Evolutionary conservation across 1,140 invertebrate genomes (phyloP).

Genomic region (Zelostemma sp.): DNA sequence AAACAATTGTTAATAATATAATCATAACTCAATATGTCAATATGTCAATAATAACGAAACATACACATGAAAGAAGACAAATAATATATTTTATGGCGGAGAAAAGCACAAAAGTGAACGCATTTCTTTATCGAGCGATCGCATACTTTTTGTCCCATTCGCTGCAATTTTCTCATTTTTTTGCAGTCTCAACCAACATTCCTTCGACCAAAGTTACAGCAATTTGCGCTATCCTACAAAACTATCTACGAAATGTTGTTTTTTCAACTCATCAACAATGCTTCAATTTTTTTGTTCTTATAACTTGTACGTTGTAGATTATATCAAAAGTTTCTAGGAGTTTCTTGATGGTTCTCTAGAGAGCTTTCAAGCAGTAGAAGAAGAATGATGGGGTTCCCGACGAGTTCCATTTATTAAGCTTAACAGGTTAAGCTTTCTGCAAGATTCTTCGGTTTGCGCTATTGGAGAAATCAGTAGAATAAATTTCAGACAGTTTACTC

Average conservation of each 20-base stretch:
- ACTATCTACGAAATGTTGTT: too few species aligned
- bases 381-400: constrained; percentile 35
- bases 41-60: too few species aligned
- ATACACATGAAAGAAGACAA: too few species aligned
- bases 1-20: too few species aligned
- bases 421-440: constrained; percentile 38
- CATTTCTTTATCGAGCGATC: too few species aligned
- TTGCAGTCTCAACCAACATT: too few species aligned
- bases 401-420: constrained; percentile 42
- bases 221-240: constrained; percentile 1
- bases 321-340: background rate
- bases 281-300: background rate
- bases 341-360: constrained; percentile 22
- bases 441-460: constrained; percentile 37
- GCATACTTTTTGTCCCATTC: too few species aligned
- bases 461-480: constrained; percentile 28
- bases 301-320: background rate
- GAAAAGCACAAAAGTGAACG: too few species aligned
- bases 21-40: too few species aligned
- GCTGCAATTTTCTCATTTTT: too few species aligned
- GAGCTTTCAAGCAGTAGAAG: constrained; percentile 28
- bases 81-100: too few species aligned
- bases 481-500: constrained; percentile 23
- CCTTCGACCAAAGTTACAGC: too few species aligned
- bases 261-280: background rate